These are phyloP conservation scores for Malurus alboscapulatus DNA, from an alignment of 2,113 vertebrate genomes.

Conservation along the genomic window DNA sequence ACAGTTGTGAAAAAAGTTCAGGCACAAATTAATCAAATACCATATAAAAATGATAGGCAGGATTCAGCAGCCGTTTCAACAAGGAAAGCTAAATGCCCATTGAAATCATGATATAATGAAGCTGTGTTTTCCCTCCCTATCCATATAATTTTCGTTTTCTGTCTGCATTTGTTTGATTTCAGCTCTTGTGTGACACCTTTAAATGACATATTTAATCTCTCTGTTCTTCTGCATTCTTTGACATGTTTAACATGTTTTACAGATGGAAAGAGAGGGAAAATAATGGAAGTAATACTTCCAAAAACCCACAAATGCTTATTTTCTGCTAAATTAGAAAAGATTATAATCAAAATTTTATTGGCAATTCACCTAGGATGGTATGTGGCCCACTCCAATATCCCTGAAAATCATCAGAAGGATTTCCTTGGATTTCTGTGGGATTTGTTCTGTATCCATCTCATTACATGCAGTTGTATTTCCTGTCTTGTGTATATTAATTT, in stretches of 20 bases:
- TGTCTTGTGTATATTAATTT: neutral
- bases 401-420: neutral
- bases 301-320: neutral
- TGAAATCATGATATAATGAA: neutral
- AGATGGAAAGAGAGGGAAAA: neutral
- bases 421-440: neutral
- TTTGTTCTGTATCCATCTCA: neutral
- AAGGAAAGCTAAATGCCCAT: neutral
- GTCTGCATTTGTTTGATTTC: neutral
- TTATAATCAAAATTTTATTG: neutral
- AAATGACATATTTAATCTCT: neutral
- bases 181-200: neutral
- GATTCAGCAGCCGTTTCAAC: neutral
- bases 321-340: neutral
- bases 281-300: neutral
- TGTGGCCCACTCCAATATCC: neutral
- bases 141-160: neutral
- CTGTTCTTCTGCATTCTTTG: neutral
- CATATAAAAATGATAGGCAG: neutral
- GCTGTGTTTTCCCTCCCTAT: neutral
- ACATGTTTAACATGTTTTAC: neutral
- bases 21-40: neutral
- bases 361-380: neutral
- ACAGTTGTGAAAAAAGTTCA: neutral
- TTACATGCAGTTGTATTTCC: neutral